Conservation (phyloP, 23 tunicate species). For the Phallusia fumigata region DNA sequence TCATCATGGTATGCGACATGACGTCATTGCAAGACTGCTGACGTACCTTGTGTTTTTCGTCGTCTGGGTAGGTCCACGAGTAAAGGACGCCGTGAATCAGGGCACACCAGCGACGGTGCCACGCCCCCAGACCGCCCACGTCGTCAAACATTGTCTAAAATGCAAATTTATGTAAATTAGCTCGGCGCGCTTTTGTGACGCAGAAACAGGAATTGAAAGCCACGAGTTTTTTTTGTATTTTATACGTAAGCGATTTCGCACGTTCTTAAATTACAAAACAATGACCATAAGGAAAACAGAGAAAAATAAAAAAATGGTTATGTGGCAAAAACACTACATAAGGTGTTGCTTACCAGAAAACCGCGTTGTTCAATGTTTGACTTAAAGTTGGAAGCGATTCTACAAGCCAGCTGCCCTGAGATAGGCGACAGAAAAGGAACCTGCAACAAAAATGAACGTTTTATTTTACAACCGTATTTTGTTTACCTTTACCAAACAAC, state of each 20-base stretch:
- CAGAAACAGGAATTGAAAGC: too few species aligned
- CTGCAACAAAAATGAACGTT: conserved; percentile 25
- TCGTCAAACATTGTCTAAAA: conserved; percentile 88
- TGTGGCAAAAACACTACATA: too few species aligned
- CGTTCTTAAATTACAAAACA: too few species aligned
- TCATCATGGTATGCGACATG: too few species aligned
- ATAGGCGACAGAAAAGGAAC: conserved; percentile 93
- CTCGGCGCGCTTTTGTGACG: not conserved
- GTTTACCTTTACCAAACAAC: too few species aligned
- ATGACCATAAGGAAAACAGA: too few species aligned
- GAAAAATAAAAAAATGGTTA: too few species aligned
- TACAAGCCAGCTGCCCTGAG: conserved; percentile 70
- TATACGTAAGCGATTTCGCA: too few species aligned
- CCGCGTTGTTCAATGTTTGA: conserved; percentile 78
- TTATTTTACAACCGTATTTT: not conserved
- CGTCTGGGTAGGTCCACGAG: conserved; percentile 94
- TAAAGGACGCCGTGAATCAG: conserved; percentile 69
- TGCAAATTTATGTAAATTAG: not conserved
- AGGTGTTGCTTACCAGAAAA: conserved; percentile 55
- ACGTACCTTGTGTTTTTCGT: conserved; percentile 82
- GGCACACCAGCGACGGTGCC: conserved; percentile 92
- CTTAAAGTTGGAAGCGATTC: conserved; percentile 39
- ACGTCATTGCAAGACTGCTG: not conserved
- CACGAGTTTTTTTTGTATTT: too few species aligned
- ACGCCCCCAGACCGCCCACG: conserved; percentile 93